Conservation (phyloP, 2,888 invertebrate genomes). For the Drosophila mimica region DNA sequence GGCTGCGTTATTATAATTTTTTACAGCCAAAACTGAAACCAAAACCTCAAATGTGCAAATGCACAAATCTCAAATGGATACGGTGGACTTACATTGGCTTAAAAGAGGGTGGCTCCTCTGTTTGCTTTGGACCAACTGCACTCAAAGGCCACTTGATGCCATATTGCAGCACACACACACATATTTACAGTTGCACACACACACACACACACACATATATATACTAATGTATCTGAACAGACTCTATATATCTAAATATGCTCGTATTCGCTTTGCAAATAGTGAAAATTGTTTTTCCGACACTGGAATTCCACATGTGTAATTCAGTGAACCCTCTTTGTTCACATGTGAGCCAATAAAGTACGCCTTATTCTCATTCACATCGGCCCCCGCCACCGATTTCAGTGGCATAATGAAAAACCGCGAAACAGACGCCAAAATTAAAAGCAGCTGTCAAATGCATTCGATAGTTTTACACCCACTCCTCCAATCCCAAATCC, state of each 20-base stretch:
- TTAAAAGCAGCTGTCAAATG: conserved; percentile 75
- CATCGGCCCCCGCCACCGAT: too few relatives aligned
- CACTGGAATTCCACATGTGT: neutral
- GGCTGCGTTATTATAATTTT: conserved; percentile 49
- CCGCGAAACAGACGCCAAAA: conserved; percentile 38
- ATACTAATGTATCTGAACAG: neutral
- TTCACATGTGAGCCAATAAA: neutral
- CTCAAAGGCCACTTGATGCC: neutral
- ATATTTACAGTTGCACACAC: neutral
- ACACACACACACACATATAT: neutral
- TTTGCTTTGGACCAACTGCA: neutral
- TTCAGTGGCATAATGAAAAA: conserved; percentile 3
- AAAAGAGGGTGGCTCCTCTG: conserved; percentile 11
- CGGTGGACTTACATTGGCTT: conserved; percentile 40
- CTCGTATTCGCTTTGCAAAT: neutral
- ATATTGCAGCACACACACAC: neutral
- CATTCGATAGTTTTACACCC: conserved; percentile 70
- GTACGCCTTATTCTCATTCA: neutral
- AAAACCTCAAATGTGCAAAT: conserved; percentile 37
- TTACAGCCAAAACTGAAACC: conserved; percentile 28
- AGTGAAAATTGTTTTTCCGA: too few relatives aligned
- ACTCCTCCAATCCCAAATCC: neutral
- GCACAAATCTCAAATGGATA: conserved; percentile 41
- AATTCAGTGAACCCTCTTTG: neutral
- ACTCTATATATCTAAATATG: neutral